Evolutionary conservation across 2,888 invertebrate genomes (phyloP), one percentile per base, ranked within the genome.

Genomic region (Chorisops tibialis): DNA sequence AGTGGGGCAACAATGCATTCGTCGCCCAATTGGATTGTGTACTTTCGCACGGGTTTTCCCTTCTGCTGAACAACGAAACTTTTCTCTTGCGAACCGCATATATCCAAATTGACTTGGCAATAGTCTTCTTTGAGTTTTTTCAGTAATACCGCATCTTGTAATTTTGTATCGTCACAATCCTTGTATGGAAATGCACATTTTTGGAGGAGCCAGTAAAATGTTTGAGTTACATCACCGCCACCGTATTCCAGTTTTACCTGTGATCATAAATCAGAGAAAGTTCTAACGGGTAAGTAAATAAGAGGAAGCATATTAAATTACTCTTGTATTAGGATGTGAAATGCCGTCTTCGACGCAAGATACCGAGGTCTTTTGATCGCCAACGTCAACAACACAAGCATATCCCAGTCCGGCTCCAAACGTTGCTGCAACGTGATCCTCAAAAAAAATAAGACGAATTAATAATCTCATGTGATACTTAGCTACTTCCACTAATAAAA

Each of bases 331-430:
- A 68, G 89, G 86, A 71, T 93, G 93, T 21, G 96, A 96, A 64
- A 96, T 91, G 1, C 95, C 96, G 81, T 96, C 96, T 80, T 96
- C 96, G 1, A 96, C 94, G 79, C 96, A 97, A 2, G 94, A 94
- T 18, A 97, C 89, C 0, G 95, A 93, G 0, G 93, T 94, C 80
- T 96, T 96, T 75, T 96, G 93, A 73, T 96, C 96, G 0, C 96
- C 96, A 56, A 96, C 88, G 75, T 96, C 96, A 0, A 97, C 91
- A 1, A 96, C 94, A 79, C 96, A 96, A 0, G 95, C 96, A 71
- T 88, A 91, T 50, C 88, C 86, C 14, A 91, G 77, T 11, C 92
- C 92, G 16, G 90, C 87, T 3, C 92, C 92, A 79, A 91, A 92
- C 11, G 91, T 89, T 6, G 91, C 89, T 48, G 91, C 89, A 2